Evolutionary conservation across 2,888 invertebrate genomes (phyloP).

Genomic region (Agonopterix heracliana): DNA sequence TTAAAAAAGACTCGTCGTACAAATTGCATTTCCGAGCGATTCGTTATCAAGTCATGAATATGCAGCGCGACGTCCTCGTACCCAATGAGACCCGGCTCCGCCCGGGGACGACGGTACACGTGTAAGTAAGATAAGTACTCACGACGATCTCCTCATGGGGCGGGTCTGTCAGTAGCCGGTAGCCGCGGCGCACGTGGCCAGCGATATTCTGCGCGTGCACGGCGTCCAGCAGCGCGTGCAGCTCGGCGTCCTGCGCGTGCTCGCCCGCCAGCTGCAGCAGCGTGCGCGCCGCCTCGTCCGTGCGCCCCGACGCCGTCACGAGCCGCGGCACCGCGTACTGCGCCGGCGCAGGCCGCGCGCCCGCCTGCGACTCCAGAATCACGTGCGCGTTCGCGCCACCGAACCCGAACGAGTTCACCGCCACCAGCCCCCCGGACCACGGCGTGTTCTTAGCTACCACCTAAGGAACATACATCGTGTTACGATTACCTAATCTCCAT

Average conservation of each 20-base stretch:
- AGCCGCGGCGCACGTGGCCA: conserved; percentile 90
- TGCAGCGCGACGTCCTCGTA: too few relatives aligned
- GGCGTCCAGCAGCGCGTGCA: conserved; percentile 85
- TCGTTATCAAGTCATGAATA: too few relatives aligned
- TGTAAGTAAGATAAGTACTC: too few relatives aligned
- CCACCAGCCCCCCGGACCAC: conserved; percentile 95
- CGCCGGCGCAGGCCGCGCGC: conserved; percentile 58
- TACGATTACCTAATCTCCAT: too few relatives aligned
- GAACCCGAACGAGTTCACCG: conserved; percentile 98
- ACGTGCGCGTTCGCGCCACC: conserved; percentile 98
- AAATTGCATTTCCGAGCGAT: too few relatives aligned
- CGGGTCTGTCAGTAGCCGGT: conserved; percentile 76
- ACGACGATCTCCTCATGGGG: conserved; percentile 31
- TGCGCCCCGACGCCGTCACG: conserved; percentile 89
- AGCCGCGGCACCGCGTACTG: conserved; percentile 56
- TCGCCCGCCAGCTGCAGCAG: conserved; percentile 79
- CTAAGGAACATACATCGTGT: conserved; percentile 27
- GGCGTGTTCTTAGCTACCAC: conserved; percentile 89
- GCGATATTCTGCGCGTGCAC: conserved; percentile 82
- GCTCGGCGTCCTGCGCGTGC: conserved; percentile 81
- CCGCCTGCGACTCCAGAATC: conserved; percentile 85
- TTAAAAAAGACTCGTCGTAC: too few relatives aligned
- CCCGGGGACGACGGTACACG: too few relatives aligned
- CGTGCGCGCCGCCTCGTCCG: conserved; percentile 83
- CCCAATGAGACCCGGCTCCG: too few relatives aligned